Evolutionary conservation across 2,888 invertebrate genomes (phyloP), one percentile per base, ranked within the genome.

Genomic region (Desoria tigrina): DNA sequence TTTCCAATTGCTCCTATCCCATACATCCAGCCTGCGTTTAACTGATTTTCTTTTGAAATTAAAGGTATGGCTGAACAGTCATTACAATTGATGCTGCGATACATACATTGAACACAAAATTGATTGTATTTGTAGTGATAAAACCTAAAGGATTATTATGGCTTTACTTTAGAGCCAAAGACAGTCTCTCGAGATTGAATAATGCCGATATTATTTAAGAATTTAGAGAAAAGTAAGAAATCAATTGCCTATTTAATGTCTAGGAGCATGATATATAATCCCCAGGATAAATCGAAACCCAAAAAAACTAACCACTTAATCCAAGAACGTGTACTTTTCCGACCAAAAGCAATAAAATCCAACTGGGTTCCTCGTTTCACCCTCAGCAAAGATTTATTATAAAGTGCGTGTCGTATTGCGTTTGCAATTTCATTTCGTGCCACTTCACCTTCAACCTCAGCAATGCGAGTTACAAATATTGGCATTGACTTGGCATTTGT

Each of bases 381-480:
- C 32, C 32, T 11, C 4, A 45, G 9, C 21, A n/a, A 45, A 45
- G n/a, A 45, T 18, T 16, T 18, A 18, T 45, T 45, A 45, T 45
- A 45, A 45, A 16, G n/a, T 45, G 45, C 45, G 45, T 45, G 45
- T 45, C 45, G 21, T 21, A 6, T n/a, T 45, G 45, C 45, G 45
- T 45, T 45, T 45, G 45, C 45, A 45, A 45, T 45, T 45, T 45
- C 45, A 45, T 45, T 45, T 45, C 45, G 21, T 18, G 45, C 45
- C 21, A 45, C 32, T 11, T 32, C 32, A 32, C 32, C 4, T 11
- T 32, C 45, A 45, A 45, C 45, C 45, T 45, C 21, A 45, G 45
- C 45, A 6, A 32, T 32, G 6, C 32, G 32, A 18, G 45, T 11
- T 6, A 45, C 45, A 45, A 9, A 21, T 45, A 18, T 45, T 45